These are phyloP conservation scores for Bhutanitis thaidina DNA, from an alignment of 2,888 invertebrate species.

Conservation along the genomic window DNA sequence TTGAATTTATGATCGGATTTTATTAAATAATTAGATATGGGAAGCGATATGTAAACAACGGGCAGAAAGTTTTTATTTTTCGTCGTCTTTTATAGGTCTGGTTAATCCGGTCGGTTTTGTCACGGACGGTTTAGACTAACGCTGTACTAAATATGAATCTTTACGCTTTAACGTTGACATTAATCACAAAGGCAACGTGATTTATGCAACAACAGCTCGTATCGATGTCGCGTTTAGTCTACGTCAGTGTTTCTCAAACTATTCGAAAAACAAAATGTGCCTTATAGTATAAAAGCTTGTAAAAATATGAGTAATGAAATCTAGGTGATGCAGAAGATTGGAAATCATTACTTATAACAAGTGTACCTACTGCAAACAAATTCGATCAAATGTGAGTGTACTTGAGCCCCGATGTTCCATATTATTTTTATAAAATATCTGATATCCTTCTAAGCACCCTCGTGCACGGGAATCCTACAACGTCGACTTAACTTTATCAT, in stretches of 20 bases:
- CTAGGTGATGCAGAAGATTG: too few species aligned
- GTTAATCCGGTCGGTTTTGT: constrained; percentile 56
- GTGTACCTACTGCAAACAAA: too few species aligned
- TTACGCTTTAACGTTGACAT: constrained; percentile 70
- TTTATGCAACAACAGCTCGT: constrained; percentile 57
- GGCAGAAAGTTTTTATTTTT: constrained; percentile 59
- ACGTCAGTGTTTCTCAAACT: constrained; percentile 24
- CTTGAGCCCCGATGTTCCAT: too few species aligned
- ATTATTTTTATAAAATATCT: too few species aligned
- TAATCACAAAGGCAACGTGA: constrained; percentile 72
- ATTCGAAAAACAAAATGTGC: too few species aligned
- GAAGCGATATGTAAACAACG: constrained; percentile 66
- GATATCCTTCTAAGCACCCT: too few species aligned
- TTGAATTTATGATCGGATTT: constrained; percentile 68
- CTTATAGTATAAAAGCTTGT: too few species aligned
- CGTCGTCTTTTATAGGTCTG: constrained; percentile 53
- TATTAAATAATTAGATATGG: constrained; percentile 60
- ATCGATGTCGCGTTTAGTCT: constrained; percentile 51
- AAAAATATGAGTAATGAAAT: too few species aligned
- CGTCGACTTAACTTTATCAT: too few species aligned
- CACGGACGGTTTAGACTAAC: constrained; percentile 45
- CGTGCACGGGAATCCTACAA: too few species aligned
- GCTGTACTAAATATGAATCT: constrained; percentile 74
- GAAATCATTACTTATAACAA: too few species aligned
- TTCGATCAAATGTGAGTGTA: too few species aligned